Evolutionary conservation across 1,140 invertebrate genomes (phyloP).

Genomic region (Lucilia sericata): DNA sequence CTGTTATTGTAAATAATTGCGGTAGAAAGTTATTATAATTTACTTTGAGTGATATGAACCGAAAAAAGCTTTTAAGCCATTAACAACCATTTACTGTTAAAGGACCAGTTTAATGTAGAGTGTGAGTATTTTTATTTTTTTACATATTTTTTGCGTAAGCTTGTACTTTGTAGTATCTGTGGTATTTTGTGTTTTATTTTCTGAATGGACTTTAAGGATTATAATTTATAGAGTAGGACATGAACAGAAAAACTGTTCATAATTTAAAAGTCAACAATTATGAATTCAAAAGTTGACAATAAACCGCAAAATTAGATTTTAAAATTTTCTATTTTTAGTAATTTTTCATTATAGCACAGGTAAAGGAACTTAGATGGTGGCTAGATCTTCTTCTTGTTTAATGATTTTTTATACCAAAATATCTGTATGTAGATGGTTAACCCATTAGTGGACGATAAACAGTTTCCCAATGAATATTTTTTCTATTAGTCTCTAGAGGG

Average conservation of each 20-base stretch:
- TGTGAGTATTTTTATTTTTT: neutral
- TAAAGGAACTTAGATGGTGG: too few species aligned
- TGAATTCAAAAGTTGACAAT: neutral
- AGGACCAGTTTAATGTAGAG: neutral
- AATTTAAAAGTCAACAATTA: constrained; percentile 38
- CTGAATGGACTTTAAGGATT: neutral
- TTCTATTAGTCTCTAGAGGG: too few species aligned
- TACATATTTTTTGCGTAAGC: neutral
- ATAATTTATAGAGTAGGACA: constrained; percentile 4
- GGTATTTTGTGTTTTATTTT: neutral
- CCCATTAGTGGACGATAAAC: too few species aligned
- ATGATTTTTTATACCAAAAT: too few species aligned
- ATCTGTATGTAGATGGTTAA: too few species aligned
- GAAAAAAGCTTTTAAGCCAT: constrained; percentile 42
- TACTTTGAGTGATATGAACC: constrained; percentile 40
- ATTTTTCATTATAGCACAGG: neutral
- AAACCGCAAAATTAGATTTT: constrained; percentile 15
- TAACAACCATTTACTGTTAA: constrained; percentile 32
- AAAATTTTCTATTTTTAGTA: neutral
- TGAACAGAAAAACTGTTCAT: neutral
- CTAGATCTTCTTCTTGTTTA: too few species aligned
- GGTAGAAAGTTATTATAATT: constrained; percentile 38
- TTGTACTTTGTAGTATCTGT: neutral
- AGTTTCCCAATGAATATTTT: too few species aligned
- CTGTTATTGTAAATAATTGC: constrained; percentile 13